Evolutionary conservation across 2,797 vertebrate species (phyloP).

Genomic region (Cephalopachus bancanus): DNA sequence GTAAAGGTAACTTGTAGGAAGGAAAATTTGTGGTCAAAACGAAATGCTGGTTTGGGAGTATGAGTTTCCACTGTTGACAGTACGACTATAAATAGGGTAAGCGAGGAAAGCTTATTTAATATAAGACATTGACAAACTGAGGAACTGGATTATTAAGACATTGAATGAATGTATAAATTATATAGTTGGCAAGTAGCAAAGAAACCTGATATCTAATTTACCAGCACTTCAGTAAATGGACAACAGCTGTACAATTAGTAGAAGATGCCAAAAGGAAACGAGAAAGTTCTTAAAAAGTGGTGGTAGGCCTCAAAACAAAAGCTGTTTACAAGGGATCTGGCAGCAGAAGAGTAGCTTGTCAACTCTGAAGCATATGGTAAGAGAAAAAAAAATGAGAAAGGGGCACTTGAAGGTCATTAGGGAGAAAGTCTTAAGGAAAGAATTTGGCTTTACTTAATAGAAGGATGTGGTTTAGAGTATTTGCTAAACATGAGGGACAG

Average conservation of each 20-base stretch:
- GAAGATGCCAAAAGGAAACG: background rate
- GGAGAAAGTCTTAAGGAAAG: background rate
- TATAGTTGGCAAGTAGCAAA: background rate
- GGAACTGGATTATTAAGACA: background rate
- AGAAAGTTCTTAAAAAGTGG: background rate
- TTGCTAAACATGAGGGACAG: background rate
- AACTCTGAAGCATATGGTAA: background rate
- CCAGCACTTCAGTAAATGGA: background rate
- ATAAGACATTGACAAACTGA: background rate
- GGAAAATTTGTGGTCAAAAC: background rate
- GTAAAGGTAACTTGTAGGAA: background rate
- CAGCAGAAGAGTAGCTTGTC: too few species aligned
- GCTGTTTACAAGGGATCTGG: background rate
- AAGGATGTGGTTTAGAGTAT: background rate
- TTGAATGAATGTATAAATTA: background rate
- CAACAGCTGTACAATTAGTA: background rate
- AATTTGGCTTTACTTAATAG: background rate
- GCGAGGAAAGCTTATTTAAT: background rate
- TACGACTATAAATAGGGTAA: background rate
- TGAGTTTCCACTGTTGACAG: background rate
- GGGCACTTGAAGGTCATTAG: background rate
- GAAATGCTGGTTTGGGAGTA: background rate
- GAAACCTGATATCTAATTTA: background rate
- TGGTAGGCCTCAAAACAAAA: background rate
- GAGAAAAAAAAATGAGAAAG: background rate